phyloP scores from a whole-genome alignment of 1,140 invertebrate genomes.

The Zophobas atratus region DNA sequence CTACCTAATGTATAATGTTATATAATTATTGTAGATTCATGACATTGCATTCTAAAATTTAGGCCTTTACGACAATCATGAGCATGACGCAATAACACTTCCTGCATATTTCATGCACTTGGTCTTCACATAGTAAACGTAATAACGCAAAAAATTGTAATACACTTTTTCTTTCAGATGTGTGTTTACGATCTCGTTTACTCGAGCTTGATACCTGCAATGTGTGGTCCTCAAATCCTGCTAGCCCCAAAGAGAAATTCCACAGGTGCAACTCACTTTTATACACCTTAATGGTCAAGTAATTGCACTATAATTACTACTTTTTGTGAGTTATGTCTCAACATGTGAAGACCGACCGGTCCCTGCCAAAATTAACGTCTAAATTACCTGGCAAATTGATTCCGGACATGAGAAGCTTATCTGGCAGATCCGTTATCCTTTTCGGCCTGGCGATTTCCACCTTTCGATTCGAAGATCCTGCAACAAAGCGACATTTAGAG shows the following conservation, averaged over 20 bases:
- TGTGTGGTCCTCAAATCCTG: constrained; percentile 52
- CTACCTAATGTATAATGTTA: too few relatives aligned
- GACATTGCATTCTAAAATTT: too few relatives aligned
- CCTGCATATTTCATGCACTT: too few relatives aligned
- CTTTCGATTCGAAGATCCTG: constrained; percentile 58
- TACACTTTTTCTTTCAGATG: too few relatives aligned
- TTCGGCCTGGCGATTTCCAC: constrained; percentile 66
- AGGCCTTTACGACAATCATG: too few relatives aligned
- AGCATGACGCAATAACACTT: too few relatives aligned
- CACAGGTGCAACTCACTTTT: constrained; percentile 11
- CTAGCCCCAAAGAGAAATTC: constrained; percentile 6
- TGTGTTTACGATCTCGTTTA: too few relatives aligned
- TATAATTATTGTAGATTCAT: too few relatives aligned
- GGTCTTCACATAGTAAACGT: too few relatives aligned
- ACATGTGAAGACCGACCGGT: not conserved
- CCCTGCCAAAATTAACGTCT: not conserved
- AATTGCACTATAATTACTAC: constrained; percentile 27
- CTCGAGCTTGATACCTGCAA: not conserved
- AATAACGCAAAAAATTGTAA: too few relatives aligned
- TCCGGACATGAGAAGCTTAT: constrained; percentile 72
- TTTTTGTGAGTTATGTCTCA: constrained; percentile 7
- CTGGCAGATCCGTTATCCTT: constrained; percentile 71
- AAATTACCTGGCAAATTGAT: constrained; percentile 73
- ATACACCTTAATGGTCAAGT: not conserved
- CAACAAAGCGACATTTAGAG: constrained; percentile 44